A percentile compares a stretch with the other conserved stretches of the same genome.
These are phyloP conservation scores for Aphidius gifuensis DNA, from an alignment of 1,140 invertebrate genomes.

Conservation along the genomic window DNA sequence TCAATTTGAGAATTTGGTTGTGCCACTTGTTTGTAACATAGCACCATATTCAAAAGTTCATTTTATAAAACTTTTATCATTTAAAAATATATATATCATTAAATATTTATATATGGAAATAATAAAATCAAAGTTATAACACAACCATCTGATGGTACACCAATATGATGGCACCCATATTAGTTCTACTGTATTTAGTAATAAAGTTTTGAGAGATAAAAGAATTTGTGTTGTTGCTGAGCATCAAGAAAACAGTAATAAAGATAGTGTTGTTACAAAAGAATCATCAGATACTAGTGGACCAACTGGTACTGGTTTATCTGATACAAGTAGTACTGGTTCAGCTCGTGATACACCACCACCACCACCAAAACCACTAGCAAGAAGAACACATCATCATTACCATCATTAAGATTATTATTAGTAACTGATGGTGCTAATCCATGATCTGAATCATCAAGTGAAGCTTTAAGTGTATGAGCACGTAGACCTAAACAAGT, in stretches of 20 bases:
- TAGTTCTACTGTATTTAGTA: too few relatives aligned
- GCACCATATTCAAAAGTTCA: conserved; percentile 54
- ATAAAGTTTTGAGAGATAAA: too few relatives aligned
- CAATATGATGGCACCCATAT: too few relatives aligned
- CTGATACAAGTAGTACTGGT: conserved; percentile 74
- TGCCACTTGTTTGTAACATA: conserved; percentile 58
- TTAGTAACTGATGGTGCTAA: conserved; percentile 97
- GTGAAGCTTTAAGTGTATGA: conserved; percentile 94
- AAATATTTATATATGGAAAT: too few relatives aligned
- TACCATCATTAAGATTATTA: conserved; percentile 85
- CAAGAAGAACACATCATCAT: conserved; percentile 60
- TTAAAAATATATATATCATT: too few relatives aligned
- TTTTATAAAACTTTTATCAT: too few relatives aligned
- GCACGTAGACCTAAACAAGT: conserved; percentile 90
- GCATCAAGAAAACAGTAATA: conserved; percentile 75
- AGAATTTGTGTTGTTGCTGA: too few relatives aligned
- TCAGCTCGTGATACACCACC: conserved; percentile 66
- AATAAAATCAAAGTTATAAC: too few relatives aligned
- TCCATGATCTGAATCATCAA: conserved; percentile 97
- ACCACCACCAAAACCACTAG: conserved; percentile 57
- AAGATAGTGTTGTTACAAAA: conserved; percentile 73
- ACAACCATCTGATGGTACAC: too few relatives aligned
- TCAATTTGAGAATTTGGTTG: conserved; percentile 58
- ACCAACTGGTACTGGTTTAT: conserved; percentile 58
- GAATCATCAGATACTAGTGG: conserved; percentile 59